Evolutionary conservation across 2,888 invertebrate genomes (phyloP), one percentile per base, ranked within the genome.

Genomic region (Cryptophagus acutangulus): DNA sequence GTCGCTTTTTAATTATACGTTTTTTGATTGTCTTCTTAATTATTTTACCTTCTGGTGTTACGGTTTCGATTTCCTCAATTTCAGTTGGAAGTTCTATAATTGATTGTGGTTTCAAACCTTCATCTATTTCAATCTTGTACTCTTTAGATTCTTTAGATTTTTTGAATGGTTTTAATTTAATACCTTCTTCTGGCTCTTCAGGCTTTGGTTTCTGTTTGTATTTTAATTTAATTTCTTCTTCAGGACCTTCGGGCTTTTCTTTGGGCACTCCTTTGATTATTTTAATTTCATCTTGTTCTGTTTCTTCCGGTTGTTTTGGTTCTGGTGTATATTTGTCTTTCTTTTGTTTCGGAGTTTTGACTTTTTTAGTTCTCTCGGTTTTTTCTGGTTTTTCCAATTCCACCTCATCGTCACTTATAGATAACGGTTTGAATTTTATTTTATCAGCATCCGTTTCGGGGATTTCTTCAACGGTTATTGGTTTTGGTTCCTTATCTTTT

Each of bases 141-240:
- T 51, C 43, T 38, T 70, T 67, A 2, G 57, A 51, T 5, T 69
- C 60, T 10, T 56, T 60, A 2, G 70, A 59, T 37, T 61, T 58
- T 30, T 49, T 57, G 41, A 65, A 63, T 35, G 65, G 68, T 57
- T 62, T 67, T 33, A 64, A 52, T 57, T 48, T 60, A 30, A 70
- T 65, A 48, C 63, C 59, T 42, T 69, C 70, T 4, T 46, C 33
- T 34, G 49, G 46, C 37, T 50, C 46, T 34, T 54, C 66, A 41
- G 67, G 60, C 31, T 57, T 57, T 30, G 58, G 57, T 41, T 59
- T 58, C 41, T 61, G 47, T 50, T 62, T 42, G 45, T 56, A 51
- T 59, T 55, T 50, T 17, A 71, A 65, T 43, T 67, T 69, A 8
- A 71, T 59, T 64, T 65, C 43, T 66, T 70, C 31, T 63, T 47